Conservation (phyloP, 2,888 invertebrate genomes). For the Helicoverpa assulta region DNA sequence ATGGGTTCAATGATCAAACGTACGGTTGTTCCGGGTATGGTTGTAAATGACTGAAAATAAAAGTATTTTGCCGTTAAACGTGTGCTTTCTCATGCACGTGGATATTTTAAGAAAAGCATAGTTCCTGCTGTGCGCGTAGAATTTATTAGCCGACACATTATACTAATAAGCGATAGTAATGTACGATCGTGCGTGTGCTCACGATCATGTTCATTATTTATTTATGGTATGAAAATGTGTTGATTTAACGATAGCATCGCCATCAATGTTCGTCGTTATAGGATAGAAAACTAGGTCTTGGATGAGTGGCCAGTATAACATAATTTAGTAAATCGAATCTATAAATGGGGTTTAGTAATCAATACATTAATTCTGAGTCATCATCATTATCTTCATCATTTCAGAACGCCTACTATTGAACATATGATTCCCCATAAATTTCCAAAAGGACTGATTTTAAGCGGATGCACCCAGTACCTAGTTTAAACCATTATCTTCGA, state of each 20-base stretch:
- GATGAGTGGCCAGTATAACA: background rate
- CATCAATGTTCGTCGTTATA: slow-evolving; percentile 11
- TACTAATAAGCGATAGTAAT: slow-evolving; percentile 25
- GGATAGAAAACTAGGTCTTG: background rate
- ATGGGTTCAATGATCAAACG: slow-evolving; percentile 56
- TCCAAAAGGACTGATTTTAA: no score
- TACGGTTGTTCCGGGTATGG: slow-evolving; percentile 44
- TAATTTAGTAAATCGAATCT: no score
- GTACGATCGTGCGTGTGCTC: slow-evolving; percentile 38
- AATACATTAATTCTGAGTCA: no score
- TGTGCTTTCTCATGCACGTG: background rate
- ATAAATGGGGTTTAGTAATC: no score
- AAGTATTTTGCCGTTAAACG: slow-evolving; percentile 21
- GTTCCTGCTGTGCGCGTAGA: slow-evolving; percentile 10
- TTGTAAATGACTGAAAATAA: slow-evolving; percentile 46
- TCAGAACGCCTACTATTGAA: no score
- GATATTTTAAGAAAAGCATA: slow-evolving; percentile 31
- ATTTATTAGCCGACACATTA: slow-evolving; percentile 12
- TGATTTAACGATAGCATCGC: slow-evolving; percentile 15
- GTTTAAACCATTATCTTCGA: no score
- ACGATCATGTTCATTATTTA: slow-evolving; percentile 25
- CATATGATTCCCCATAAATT: no score
- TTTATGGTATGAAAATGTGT: slow-evolving; percentile 29
- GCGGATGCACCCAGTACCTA: no score
- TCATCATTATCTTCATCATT: no score